Base-by-base conservation (phyloP, 2,888 invertebrate species). In the Nowickia ferox region DNA sequence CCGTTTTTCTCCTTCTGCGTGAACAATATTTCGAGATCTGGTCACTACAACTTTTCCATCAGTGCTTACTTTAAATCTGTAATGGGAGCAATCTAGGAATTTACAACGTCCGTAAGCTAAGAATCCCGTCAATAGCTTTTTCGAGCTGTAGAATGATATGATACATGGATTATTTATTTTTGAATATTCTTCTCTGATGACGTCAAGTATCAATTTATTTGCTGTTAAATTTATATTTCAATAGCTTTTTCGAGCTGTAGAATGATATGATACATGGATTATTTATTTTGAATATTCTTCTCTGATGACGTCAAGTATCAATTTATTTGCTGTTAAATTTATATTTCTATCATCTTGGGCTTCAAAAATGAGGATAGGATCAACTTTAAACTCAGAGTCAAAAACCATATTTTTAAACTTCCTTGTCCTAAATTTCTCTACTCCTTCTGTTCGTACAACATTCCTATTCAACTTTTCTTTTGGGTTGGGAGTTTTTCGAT, bases 251-350 rank as follows among this genome's bases (percentile, higher is more conserved):
- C n/a, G n/a, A n/a, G n/a, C n/a, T n/a, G n/a, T n/a, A n/a, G n/a
- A n/a, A n/a, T n/a, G n/a, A n/a, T n/a, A n/a, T n/a, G n/a, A n/a
- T n/a, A n/a, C n/a, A n/a, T n/a, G n/a, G n/a, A n/a, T n/a, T n/a
- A n/a, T n/a, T n/a, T n/a, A n/a, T 48, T 66, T 66, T 11, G 9
- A 66, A 66, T 66, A 66, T 10, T 66, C 38, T 30, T 51, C 10
- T 11, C 30, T n/a, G 8, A 65, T 10, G 19, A 46, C 19, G 2
- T 65, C 46, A 2, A 22, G 1, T 8, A 65, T 2, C 44, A 65
- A 17, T 46, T 17, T 46, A 46, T 65, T 85, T 46, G 4, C 30
- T 4, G 44, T 65, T 22, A 65, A 44, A 30, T 57, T 59, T 4
- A 61, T 10, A 3, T n/a, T 17, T 15, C 17, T 3, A 17, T 61